These are phyloP conservation scores for Phanerotoma sp. DNA, from an alignment of 2,888 invertebrate genomes.

Conservation along the genomic window DNA sequence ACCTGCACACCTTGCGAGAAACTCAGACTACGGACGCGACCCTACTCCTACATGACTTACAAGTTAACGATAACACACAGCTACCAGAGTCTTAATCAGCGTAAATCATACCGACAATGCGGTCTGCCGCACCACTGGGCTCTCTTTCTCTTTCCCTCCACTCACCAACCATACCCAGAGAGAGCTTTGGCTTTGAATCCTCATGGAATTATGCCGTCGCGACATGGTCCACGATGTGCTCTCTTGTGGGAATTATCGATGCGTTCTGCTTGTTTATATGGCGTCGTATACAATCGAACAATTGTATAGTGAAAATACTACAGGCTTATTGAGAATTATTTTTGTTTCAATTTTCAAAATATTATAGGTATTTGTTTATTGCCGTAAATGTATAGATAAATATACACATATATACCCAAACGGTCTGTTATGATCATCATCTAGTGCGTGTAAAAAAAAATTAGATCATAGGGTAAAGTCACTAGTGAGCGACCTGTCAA, in stretches of 20 bases:
- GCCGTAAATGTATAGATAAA: not conserved
- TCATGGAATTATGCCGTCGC: slow-evolving; percentile 34
- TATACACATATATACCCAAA: too few relatives aligned
- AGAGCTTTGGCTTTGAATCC: slow-evolving; percentile 37
- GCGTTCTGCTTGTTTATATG: slow-evolving; percentile 24
- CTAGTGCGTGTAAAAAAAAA: too few relatives aligned
- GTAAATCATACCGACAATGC: slow-evolving; percentile 55
- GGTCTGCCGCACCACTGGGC: slow-evolving; percentile 28
- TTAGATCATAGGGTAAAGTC: too few relatives aligned
- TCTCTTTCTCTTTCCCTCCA: slow-evolving; percentile 21
- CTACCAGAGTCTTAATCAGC: slow-evolving; percentile 56
- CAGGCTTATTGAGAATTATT: slow-evolving; percentile 13
- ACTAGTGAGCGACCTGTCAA: too few relatives aligned
- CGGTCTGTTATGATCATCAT: too few relatives aligned
- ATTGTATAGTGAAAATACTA: slow-evolving; percentile 21
- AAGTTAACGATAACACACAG: slow-evolving; percentile 53
- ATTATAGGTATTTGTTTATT: not conserved
- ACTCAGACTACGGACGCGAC: slow-evolving; percentile 34
- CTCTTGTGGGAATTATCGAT: slow-evolving; percentile 25
- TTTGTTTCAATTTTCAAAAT: not conserved
- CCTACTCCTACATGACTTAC: slow-evolving; percentile 48
- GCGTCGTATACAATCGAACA: slow-evolving; percentile 28
- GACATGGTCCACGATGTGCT: slow-evolving; percentile 16
- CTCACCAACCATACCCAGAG: slow-evolving; percentile 16
- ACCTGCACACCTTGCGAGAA: slow-evolving; percentile 37